These are phyloP conservation scores for Melanotaenia maccullochi DNA, from an alignment of 2,797 vertebrate species.

Conservation along the genomic window DNA sequence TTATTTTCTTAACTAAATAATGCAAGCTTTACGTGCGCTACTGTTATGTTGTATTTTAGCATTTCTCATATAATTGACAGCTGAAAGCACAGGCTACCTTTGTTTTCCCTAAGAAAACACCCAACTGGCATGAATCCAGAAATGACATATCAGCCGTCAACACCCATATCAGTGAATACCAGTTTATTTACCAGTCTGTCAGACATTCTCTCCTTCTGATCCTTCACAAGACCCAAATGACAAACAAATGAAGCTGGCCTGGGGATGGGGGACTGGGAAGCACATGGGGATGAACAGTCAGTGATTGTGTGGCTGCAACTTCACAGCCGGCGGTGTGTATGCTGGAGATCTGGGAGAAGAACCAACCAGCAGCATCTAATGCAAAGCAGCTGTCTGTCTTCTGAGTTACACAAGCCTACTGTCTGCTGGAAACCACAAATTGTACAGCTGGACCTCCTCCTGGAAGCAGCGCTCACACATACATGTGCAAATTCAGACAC, in stretches of 20 bases:
- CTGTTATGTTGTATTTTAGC: neutral
- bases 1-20: too few relatives aligned
- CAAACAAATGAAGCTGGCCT: constrained; percentile 40
- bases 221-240: constrained; percentile 19
- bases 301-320: constrained; percentile 36
- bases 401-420: constrained; percentile 74
- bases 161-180: neutral
- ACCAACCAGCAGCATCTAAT: constrained; percentile 73
- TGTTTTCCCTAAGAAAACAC: neutral
- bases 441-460: constrained; percentile 71
- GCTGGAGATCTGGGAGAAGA: constrained; percentile 57
- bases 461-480: constrained; percentile 41
- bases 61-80: neutral
- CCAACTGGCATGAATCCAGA: constrained; percentile 11
- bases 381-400: constrained; percentile 81
- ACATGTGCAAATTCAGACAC: constrained; percentile 6
- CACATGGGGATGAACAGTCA: constrained; percentile 39
- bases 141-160: constrained; percentile 14
- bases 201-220: constrained; percentile 15
- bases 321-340: constrained; percentile 47
- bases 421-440: constrained; percentile 72
- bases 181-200: constrained; percentile 40
- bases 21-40: too few relatives aligned
- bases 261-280: constrained; percentile 23
- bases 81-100: constrained; percentile 6